Conservation (phyloP, 1,140 invertebrate genomes). For the Teleopsis dalmanni region DNA sequence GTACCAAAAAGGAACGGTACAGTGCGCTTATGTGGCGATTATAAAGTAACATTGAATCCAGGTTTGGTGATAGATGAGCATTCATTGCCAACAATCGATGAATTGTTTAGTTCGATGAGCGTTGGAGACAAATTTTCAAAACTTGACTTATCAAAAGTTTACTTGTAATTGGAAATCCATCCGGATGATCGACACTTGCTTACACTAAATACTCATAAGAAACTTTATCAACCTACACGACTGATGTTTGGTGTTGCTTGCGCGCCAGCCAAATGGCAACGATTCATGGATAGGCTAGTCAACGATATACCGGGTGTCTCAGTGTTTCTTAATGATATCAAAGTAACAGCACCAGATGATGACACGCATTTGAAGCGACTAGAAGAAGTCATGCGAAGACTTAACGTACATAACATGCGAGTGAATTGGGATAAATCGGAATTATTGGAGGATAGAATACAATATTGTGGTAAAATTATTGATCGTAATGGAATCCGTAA, state of each 20-base stretch:
- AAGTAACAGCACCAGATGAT: constrained; percentile 17
- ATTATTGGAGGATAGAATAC: neutral
- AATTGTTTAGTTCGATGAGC: constrained; percentile 19
- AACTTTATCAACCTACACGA: constrained; percentile 16
- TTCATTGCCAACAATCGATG: constrained; percentile 23
- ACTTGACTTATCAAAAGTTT: constrained; percentile 21
- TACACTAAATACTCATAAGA: constrained; percentile 20
- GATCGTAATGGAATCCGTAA: neutral
- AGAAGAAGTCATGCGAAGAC: neutral
- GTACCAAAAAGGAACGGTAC: constrained; percentile 45
- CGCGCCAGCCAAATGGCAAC: constrained; percentile 26
- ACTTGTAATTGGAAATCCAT: constrained; percentile 20
- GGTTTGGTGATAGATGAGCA: constrained; percentile 14
- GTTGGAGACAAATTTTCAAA: constrained; percentile 19
- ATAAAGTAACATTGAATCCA: constrained; percentile 7
- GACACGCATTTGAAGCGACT: constrained; percentile 14
- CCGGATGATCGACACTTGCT: constrained; percentile 14
- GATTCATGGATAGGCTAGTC: constrained; percentile 22
- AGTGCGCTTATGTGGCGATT: too few species aligned
- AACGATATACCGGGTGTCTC: constrained; percentile 14
- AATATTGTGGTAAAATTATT: neutral
- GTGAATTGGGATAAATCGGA: neutral
- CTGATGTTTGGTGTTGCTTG: constrained; percentile 18
- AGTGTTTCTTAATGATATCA: constrained; percentile 26
- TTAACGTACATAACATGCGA: constrained; percentile 4